A percentile compares a stretch with the other conserved stretches of the same genome.
Conservation (phyloP, 2,888 invertebrate species). For the Syrphus vitripennis region DNA sequence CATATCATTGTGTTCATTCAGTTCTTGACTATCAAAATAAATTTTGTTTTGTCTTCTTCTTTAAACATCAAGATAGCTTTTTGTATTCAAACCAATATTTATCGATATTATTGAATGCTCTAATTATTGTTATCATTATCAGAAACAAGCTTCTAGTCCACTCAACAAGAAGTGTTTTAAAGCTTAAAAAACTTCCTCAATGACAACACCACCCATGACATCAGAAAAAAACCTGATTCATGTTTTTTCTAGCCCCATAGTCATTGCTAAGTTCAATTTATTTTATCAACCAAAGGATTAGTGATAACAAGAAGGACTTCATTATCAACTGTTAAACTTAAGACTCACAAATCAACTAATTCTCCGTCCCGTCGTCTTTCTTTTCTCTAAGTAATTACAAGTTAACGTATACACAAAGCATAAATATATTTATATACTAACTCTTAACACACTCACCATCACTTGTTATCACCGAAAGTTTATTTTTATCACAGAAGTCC, state of each 20-base stretch:
- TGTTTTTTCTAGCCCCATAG: not conserved
- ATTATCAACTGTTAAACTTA: conserved; percentile 31
- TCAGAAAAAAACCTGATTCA: not conserved
- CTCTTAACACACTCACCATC: conserved; percentile 53
- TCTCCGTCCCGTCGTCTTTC: not conserved
- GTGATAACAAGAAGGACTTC: conserved; percentile 3
- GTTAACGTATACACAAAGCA: not conserved
- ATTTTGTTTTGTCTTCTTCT: not conserved
- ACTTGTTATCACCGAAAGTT: conserved; percentile 53
- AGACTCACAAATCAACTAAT: conserved; percentile 55
- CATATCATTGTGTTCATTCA: too few relatives aligned
- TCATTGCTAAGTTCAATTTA: conserved; percentile 5
- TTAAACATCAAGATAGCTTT: not conserved
- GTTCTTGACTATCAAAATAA: not conserved
- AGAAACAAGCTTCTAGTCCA: not conserved
- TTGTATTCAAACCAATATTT: not conserved
- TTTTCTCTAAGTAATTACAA: not conserved
- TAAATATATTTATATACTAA: conserved; percentile 7
- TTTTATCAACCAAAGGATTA: conserved; percentile 28
- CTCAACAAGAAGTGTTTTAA: not conserved
- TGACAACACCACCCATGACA: not conserved
- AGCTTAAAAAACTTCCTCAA: not conserved
- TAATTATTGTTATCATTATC: not conserved
- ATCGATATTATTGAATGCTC: not conserved
- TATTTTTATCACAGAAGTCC: conserved; percentile 29